Conservation (phyloP, 2,113 vertebrate species). For the Hiodon alosoides region DNA sequence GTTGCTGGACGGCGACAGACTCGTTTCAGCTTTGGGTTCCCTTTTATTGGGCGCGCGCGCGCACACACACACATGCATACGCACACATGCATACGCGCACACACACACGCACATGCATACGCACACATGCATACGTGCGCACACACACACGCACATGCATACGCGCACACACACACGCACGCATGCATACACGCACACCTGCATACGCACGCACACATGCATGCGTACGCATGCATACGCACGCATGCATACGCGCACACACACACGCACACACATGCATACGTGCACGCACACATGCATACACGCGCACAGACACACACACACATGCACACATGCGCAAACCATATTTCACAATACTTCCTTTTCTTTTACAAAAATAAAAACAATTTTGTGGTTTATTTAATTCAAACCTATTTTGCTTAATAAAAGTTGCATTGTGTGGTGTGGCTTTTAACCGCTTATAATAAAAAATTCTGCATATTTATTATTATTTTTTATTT, state of each 20-base stretch:
- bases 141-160: neutral
- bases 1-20: constrained; percentile 48
- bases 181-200: too few species aligned
- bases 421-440: too few species aligned
- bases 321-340: too few species aligned
- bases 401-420: too few species aligned
- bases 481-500: too few species aligned
- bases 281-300: too few species aligned
- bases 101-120: neutral
- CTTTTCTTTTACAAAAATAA: neutral
- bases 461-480: too few species aligned
- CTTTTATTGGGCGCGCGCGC: neutral
- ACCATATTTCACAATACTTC: neutral
- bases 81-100: neutral
- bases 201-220: neutral
- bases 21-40: too few species aligned
- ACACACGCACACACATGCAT: neutral
- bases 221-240: neutral
- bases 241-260: neutral
- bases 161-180: too few species aligned
- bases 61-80: constrained; percentile 55
- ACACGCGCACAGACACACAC: too few species aligned
- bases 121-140: neutral
- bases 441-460: too few species aligned
- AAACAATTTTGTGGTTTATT: neutral